phyloP scores from a whole-genome alignment of 2,888 invertebrate genomes.

The Strigamia crassipes region DNA sequence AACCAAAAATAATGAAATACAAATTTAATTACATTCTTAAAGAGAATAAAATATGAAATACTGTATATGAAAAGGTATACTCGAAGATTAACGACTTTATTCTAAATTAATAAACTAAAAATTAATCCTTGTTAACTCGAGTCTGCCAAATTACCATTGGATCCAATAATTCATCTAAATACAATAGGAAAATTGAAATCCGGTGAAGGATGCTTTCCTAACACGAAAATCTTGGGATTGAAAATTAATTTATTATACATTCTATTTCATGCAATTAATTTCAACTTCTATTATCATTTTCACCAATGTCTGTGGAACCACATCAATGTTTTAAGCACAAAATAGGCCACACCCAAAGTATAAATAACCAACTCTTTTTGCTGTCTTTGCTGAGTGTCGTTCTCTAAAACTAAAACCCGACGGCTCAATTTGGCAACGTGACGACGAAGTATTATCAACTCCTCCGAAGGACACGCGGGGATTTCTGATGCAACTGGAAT shows the following conservation, averaged over 20 bases:
- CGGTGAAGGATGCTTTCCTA: not conserved
- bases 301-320: slow-evolving; percentile 66
- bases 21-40: not conserved
- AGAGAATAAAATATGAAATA: not conserved
- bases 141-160: not conserved
- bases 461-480: slow-evolving; percentile 73
- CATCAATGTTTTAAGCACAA: slow-evolving; percentile 80
- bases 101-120: not conserved
- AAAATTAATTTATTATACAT: not conserved
- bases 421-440: slow-evolving; percentile 86
- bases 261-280: slow-evolving; percentile 6
- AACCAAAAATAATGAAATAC: not conserved
- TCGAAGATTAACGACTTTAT: not conserved
- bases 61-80: not conserved
- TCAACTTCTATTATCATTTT: not conserved
- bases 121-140: not conserved
- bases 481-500: slow-evolving; percentile 25
- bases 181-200: not conserved
- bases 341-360: slow-evolving; percentile 81
- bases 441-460: slow-evolving; percentile 78
- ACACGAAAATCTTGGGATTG: not conserved
- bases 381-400: slow-evolving; percentile 79
- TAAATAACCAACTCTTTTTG: slow-evolving; percentile 86
- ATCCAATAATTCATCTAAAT: not conserved
- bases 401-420: slow-evolving; percentile 82